Conservation (phyloP, 2,888 invertebrate species). For the Volucella inflata region DNA sequence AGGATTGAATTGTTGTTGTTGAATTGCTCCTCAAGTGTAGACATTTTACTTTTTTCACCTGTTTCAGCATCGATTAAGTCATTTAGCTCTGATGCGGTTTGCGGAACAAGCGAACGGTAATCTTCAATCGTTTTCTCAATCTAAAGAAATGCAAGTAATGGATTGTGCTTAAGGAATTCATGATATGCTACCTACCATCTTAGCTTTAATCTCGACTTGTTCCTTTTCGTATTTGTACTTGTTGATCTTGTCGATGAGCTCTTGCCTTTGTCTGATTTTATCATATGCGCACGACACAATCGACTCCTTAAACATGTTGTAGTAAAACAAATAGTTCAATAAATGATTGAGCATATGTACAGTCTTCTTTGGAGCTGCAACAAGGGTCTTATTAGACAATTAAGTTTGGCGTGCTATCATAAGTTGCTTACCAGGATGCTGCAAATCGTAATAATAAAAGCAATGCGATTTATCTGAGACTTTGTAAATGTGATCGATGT, state of each 20-base stretch:
- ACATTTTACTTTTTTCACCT: slow-evolving; percentile 30
- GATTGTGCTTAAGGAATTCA: slow-evolving; percentile 65
- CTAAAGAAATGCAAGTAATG: slow-evolving; percentile 20
- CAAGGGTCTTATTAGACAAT: background rate
- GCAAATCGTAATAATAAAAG: slow-evolving; percentile 79
- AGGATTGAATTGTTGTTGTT: slow-evolving; percentile 22
- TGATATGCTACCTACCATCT: slow-evolving; percentile 58
- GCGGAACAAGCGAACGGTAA: slow-evolving; percentile 42
- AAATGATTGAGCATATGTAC: slow-evolving; percentile 79
- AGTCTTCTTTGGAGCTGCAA: slow-evolving; percentile 80
- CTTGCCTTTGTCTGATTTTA: slow-evolving; percentile 75
- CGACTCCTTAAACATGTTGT: slow-evolving; percentile 80
- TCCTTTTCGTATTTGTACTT: slow-evolving; percentile 76
- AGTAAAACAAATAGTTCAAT: slow-evolving; percentile 81
- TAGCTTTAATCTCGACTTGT: slow-evolving; percentile 62
- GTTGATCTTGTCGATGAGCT: slow-evolving; percentile 70
- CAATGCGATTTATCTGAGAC: slow-evolving; percentile 80
- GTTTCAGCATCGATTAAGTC: slow-evolving; percentile 54
- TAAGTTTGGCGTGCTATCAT: background rate
- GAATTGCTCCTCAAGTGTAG: slow-evolving; percentile 29
- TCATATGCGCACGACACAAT: slow-evolving; percentile 78
- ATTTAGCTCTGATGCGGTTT: slow-evolving; percentile 70
- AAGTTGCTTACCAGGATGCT: slow-evolving; percentile 79
- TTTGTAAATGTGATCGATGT: slow-evolving; percentile 80
- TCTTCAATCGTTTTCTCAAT: slow-evolving; percentile 51